These are phyloP conservation scores for Cyaniris semiargus DNA, from an alignment of 2,888 invertebrate species.

Conservation along the genomic window DNA sequence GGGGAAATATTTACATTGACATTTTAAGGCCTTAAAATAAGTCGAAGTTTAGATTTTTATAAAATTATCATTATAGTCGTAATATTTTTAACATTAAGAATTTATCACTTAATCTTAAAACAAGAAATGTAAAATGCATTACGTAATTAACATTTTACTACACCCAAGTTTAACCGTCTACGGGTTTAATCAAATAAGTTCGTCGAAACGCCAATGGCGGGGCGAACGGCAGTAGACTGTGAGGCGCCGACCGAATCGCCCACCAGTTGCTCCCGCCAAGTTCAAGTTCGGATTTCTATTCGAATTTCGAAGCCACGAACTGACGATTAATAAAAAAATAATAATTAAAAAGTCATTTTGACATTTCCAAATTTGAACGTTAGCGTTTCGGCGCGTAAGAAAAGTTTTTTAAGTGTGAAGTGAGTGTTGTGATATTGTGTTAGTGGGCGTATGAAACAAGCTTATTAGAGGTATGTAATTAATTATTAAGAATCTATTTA, in stretches of 20 bases:
- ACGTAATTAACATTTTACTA: background rate
- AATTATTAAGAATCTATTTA: too few species aligned
- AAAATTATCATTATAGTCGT: too few species aligned
- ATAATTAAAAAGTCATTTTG: background rate
- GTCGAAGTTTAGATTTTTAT: background rate
- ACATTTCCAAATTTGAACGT: constrained; percentile 1
- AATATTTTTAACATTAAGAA: background rate
- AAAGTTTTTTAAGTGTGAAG: constrained; percentile 3
- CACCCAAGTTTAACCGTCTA: constrained; percentile 3
- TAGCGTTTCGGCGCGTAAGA: background rate
- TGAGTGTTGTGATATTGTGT: background rate
- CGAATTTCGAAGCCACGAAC: background rate
- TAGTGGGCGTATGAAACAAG: background rate
- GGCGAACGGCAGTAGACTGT: constrained; percentile 45
- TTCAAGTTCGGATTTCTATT: constrained; percentile 43
- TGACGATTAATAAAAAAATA: background rate
- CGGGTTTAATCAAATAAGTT: constrained; percentile 24
- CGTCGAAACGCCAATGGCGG: constrained; percentile 24
- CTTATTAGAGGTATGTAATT: background rate
- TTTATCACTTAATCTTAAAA: background rate
- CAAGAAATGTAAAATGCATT: background rate
- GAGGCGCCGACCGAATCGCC: constrained; percentile 46
- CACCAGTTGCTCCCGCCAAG: constrained; percentile 45
- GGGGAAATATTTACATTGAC: too few species aligned
- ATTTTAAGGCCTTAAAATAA: background rate